These are phyloP conservation scores for Lanius ludovicianus DNA, from an alignment of 2,113 vertebrate genomes.

Conservation along the genomic window DNA sequence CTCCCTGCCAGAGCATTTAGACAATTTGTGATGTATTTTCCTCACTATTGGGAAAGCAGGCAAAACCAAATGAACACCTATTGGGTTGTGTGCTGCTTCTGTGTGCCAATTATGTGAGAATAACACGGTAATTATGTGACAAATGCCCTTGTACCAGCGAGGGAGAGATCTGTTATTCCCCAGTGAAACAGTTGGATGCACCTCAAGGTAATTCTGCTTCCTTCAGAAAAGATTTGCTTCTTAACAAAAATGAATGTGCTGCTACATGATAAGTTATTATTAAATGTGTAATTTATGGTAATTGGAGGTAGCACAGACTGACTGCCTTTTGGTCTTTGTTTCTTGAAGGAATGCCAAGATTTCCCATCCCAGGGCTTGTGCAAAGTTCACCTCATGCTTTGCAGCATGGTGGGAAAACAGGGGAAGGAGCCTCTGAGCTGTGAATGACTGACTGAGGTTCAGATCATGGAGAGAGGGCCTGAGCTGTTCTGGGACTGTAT, in stretches of 20 bases:
- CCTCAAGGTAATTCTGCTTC: not conserved
- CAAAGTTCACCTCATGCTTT: not conserved
- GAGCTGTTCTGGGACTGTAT: fast-evolving
- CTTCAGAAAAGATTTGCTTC: not conserved
- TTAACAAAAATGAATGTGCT: not conserved
- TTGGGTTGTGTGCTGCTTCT: not conserved
- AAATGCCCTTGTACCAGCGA: not conserved
- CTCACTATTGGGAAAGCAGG: not conserved
- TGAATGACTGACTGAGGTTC: not conserved
- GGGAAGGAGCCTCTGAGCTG: fast-evolving
- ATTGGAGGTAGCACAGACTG: not conserved
- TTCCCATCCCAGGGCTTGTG: not conserved
- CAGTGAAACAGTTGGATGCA: not conserved
- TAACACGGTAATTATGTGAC: not conserved
- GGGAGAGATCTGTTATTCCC: not conserved
- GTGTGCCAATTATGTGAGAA: conserved; percentile 11
- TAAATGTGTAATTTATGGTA: not conserved
- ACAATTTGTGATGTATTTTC: not conserved
- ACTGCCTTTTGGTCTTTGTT: not conserved
- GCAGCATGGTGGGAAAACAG: not conserved
- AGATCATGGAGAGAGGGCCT: not conserved
- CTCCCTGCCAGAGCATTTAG: conserved; percentile 3
- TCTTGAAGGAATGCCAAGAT: not conserved
- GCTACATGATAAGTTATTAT: not conserved
- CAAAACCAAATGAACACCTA: not conserved